Evolutionary conservation across 2,888 invertebrate species (phyloP).

Genomic region (Apamea anceps): DNA sequence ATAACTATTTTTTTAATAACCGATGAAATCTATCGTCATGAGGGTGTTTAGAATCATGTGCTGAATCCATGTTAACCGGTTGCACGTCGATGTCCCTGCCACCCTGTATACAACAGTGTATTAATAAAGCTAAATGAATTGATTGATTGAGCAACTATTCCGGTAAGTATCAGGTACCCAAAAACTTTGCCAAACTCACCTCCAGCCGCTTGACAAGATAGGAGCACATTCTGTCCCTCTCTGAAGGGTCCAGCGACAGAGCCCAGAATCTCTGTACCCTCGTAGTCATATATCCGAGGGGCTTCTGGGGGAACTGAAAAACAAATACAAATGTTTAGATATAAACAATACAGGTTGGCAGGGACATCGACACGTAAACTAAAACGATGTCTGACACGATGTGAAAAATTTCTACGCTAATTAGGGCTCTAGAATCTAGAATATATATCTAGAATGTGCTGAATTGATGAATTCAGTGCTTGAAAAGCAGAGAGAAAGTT

Average conservation of each 20-base stretch:
- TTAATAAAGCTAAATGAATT: not conserved
- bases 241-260: constrained; percentile 95
- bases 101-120: not conserved
- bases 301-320: constrained; percentile 94
- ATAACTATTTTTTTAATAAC: too few relatives aligned
- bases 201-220: constrained; percentile 96
- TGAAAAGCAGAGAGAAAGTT: too few relatives aligned
- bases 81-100: too few relatives aligned
- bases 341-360: not conserved
- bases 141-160: not conserved
- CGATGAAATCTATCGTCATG: too few relatives aligned
- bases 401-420: too few relatives aligned
- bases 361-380: too few relatives aligned
- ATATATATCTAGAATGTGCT: too few relatives aligned
- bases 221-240: constrained; percentile 95
- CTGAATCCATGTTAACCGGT: too few relatives aligned
- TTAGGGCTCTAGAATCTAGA: too few relatives aligned
- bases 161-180: not conserved
- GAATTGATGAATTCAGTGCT: too few relatives aligned
- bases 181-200: constrained; percentile 89
- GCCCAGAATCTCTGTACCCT: constrained; percentile 94
- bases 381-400: too few relatives aligned
- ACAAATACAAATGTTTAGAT: constrained; percentile 47
- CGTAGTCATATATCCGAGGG: constrained; percentile 95
- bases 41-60: too few relatives aligned